Evolutionary conservation across 2,113 vertebrate species (phyloP), one percentile per base, ranked within the genome.

Genomic region (Platycercus adscitus): DNA sequence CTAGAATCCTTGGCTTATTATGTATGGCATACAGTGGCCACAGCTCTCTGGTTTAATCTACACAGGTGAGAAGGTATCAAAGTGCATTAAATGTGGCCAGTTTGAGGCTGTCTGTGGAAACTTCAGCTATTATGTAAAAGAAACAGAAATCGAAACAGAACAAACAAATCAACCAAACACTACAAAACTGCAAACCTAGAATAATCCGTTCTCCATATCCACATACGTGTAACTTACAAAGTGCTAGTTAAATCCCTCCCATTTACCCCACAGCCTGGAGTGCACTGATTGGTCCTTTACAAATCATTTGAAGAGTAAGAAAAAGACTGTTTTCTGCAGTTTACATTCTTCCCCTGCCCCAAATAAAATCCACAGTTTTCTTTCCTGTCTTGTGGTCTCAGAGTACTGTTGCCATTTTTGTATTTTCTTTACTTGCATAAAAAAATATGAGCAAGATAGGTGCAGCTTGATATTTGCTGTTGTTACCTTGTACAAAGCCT

Each of bases 51-150:
- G 5, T 64, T 75, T 52, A 21, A 60, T 29, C 25, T 7, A 60
- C 11, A 6, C 5, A 55, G 17, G 17, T 71, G 33, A 35, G 44
- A 17, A 64, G 2, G 9, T 43, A 26, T 39, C 52, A 60, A 76
- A 75, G 28, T 29, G 33, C 25, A 18, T 77, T 31, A 65, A 60
- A 65, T n/a, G 52, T 0, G 0, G 18, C 5, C 5, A 68, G 0
- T 65, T 41, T 70, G 60, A 83, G 12, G 14, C 41, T 50, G 23
- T 24, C 56, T 69, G 25, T 77, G 46, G n/a, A 75, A 95, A 33
- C 5, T 73, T 56, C 4, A 2, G 7, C 24, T 83, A 6, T 46
- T n/a, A 53, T 12, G 11, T 31, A 37, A 53, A 71, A 60, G 41
- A 64, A 72, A 33, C 2, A 60, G 39, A 73, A 81, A 73, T 55